Evolutionary conservation across 2,888 invertebrate species (phyloP).

Genomic region (Camptogramma bilineatum): DNA sequence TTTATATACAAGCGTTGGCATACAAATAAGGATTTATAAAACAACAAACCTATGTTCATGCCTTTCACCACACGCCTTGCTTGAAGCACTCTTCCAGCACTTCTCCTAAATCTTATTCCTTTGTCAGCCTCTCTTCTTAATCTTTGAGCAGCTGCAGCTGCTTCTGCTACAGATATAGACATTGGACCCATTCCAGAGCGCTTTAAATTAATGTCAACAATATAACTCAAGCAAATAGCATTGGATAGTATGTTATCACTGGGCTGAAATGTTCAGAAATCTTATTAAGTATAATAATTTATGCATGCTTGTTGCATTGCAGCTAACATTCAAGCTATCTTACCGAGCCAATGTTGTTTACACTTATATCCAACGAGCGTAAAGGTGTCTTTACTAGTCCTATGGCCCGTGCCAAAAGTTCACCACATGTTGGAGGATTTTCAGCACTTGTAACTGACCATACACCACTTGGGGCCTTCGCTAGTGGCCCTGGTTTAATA

Average conservation of each 20-base stretch:
- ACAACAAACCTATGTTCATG: constrained; percentile 73
- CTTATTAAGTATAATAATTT: neutral
- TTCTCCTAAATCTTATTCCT: constrained; percentile 75
- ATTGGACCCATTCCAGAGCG: constrained; percentile 78
- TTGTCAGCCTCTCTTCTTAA: constrained; percentile 77
- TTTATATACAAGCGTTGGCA: neutral
- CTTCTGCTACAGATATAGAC: constrained; percentile 76
- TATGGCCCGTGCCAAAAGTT: constrained; percentile 78
- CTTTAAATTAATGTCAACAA: constrained; percentile 76
- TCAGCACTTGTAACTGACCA: constrained; percentile 79
- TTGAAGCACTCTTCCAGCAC: constrained; percentile 78
- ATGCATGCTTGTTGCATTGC: neutral
- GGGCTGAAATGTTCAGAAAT: constrained; percentile 60
- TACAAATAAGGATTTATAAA: neutral
- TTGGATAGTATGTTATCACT: constrained; percentile 73
- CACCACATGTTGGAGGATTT: constrained; percentile 79
- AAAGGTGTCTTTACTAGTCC: constrained; percentile 80
- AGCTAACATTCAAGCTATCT: constrained; percentile 39
- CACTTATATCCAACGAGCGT: constrained; percentile 77
- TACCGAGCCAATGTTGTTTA: constrained; percentile 80
- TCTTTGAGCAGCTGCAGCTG: constrained; percentile 77
- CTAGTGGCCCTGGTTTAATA: constrained; percentile 69
- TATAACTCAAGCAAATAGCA: constrained; percentile 77
- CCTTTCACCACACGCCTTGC: constrained; percentile 77
- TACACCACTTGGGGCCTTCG: constrained; percentile 77